Evolutionary conservation across 2,888 invertebrate species (phyloP), one percentile per base, ranked within the genome.

Genomic region (Dione juno): DNA sequence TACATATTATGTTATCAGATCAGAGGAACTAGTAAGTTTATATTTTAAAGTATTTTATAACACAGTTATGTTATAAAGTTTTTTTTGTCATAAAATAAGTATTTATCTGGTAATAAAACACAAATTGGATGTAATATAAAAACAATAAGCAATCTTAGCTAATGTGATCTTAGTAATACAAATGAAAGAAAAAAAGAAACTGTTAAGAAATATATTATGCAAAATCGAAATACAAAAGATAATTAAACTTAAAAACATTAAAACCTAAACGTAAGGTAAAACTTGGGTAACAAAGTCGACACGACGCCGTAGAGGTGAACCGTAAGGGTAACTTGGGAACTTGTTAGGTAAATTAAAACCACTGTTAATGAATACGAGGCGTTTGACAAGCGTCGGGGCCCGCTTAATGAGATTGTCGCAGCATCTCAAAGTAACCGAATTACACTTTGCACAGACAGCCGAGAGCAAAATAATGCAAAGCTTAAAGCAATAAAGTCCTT

Each of bases 381-480:
- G 85, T 91, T 90, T 91, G 91, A 92, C 87, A 87, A 92, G 83
- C 86, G 81, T 80, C 81, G 83, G 83, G 83, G 84, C 82, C 85
- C 87, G 85, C 84, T 85, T 92, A 93, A 93, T 91, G 90, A 90
- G 88, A 91, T 92, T 91, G 88, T 88, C 88, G 86, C 90, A 91
- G 88, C 90, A 89, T 93, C 92, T 93, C 92, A 89, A 92, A 92
- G 91, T 88, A 93, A 92, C 90, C 82, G 85, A 92, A 92, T 92
- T 92, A 92, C 89, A 88, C 91, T 90, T 88, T 90, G 88, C 88
- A 88, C 88, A 82, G 82, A 85, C 84, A 84, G 81, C 83, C 85
- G 86, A 87, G 86, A 87, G 88, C 88, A 87, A 90, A 90, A 90
- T 90, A 91, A 92, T 91, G 88, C 88, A 88, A 90, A 89, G 90